Conservation (phyloP, 2,888 invertebrate species). For the Exocentrus adspersus region DNA sequence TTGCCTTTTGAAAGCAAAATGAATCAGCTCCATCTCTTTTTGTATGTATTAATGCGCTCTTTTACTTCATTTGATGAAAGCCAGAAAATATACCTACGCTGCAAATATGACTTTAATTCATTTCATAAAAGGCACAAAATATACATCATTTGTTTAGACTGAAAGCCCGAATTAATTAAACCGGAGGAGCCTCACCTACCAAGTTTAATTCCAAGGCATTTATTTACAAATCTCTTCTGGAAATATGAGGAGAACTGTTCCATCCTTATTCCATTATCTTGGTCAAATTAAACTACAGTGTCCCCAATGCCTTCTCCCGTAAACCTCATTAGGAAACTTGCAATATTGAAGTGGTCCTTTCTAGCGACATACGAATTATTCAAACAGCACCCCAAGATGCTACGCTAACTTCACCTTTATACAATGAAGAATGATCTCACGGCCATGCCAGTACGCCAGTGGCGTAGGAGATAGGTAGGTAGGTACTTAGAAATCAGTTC, state of each 20-base stretch:
- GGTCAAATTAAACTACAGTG: constrained; percentile 31
- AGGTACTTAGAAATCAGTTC: no score
- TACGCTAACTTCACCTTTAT: constrained; percentile 17
- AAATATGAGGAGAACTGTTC: constrained; percentile 21
- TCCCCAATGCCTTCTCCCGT: constrained; percentile 21
- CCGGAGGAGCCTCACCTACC: constrained; percentile 5
- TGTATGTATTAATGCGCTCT: not conserved
- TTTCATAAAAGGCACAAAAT: constrained; percentile 1
- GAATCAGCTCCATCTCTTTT: not conserved
- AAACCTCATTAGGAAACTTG: constrained; percentile 31
- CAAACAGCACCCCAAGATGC: constrained; percentile 19
- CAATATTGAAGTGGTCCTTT: constrained; percentile 31
- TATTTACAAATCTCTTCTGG: constrained; percentile 29
- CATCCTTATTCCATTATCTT: constrained; percentile 33
- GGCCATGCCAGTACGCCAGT: not conserved
- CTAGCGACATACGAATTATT: constrained; percentile 34
- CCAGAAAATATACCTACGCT: constrained; percentile 12
- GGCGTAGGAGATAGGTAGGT: no score
- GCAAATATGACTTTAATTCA: no score
- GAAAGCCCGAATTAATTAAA: constrained; percentile 22
- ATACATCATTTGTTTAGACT: constrained; percentile 14
- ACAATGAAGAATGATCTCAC: constrained; percentile 12
- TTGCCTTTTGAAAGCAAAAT: not conserved
- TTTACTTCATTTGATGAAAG: not conserved
- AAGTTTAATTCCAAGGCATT: constrained; percentile 19